phyloP scores from a whole-genome alignment of 2,888 invertebrate species.

The Pterostichus madidus region DNA sequence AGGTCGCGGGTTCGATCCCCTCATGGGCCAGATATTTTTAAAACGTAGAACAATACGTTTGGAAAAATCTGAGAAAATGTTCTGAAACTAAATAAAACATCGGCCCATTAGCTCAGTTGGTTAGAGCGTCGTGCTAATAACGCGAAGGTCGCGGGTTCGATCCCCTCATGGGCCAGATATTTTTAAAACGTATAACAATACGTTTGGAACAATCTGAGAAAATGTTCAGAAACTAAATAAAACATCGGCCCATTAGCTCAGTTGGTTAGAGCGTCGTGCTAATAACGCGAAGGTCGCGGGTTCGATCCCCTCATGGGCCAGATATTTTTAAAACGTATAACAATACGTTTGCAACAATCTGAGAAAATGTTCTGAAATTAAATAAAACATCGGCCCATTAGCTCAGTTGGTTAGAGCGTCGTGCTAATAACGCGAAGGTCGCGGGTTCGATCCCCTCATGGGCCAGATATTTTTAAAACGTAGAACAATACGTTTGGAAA shows the following conservation, averaged over 20 bases:
- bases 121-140: constrained; percentile 89
- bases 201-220: no score
- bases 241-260: constrained; percentile 85
- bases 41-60: no score
- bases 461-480: constrained; percentile 76
- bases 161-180: constrained; percentile 87
- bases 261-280: constrained; percentile 89
- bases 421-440: constrained; percentile 89
- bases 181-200: no score
- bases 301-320: constrained; percentile 88
- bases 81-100: no score
- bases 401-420: constrained; percentile 89
- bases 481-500: no score
- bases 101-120: constrained; percentile 88
- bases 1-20: constrained; percentile 88
- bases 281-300: constrained; percentile 88
- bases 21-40: constrained; percentile 87
- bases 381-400: constrained; percentile 80
- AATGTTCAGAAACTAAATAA: no score
- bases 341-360: no score
- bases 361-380: no score
- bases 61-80: no score
- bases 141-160: constrained; percentile 88
- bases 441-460: constrained; percentile 87
- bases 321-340: no score